These are phyloP conservation scores for Meandrusa payeni DNA, from an alignment of 2,888 invertebrate genomes.

Conservation along the genomic window DNA sequence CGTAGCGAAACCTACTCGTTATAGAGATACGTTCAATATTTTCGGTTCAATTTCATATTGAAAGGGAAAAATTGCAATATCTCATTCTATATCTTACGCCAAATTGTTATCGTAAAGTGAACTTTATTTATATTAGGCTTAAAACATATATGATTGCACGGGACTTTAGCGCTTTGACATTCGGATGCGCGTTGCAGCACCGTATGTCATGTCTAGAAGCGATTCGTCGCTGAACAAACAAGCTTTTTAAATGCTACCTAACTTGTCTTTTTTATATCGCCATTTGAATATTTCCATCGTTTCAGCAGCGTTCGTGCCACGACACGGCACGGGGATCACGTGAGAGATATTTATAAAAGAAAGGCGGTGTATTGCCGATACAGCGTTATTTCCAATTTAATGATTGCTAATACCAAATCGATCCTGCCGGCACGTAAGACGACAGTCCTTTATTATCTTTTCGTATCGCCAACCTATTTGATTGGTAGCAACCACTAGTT, in stretches of 20 bases:
- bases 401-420: slow-evolving; percentile 77
- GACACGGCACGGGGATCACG: slow-evolving; percentile 76
- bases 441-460: slow-evolving; percentile 56
- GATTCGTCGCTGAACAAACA: slow-evolving; percentile 78
- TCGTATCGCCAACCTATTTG: slow-evolving; percentile 44
- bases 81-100: not conserved
- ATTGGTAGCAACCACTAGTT: slow-evolving; percentile 31
- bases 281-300: slow-evolving; percentile 80
- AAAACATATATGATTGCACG: slow-evolving; percentile 1
- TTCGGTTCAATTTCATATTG: slow-evolving; percentile 46
- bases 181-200: slow-evolving; percentile 51
- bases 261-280: slow-evolving; percentile 80
- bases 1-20: slow-evolving; percentile 26
- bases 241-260: slow-evolving; percentile 81
- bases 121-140: slow-evolving; percentile 4
- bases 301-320: slow-evolving; percentile 75
- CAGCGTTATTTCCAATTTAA: slow-evolving; percentile 80
- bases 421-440: slow-evolving; percentile 66
- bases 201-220: slow-evolving; percentile 67
- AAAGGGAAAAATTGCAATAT: slow-evolving; percentile 26
- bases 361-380: slow-evolving; percentile 75
- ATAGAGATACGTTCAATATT: slow-evolving; percentile 28
- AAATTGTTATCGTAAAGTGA: slow-evolving; percentile 3
- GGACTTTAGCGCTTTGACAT: slow-evolving; percentile 14
- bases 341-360: slow-evolving; percentile 80